Base-by-base conservation (phyloP, 2,888 invertebrate genomes). In the Lordiphosa fenestrarum region DNA sequence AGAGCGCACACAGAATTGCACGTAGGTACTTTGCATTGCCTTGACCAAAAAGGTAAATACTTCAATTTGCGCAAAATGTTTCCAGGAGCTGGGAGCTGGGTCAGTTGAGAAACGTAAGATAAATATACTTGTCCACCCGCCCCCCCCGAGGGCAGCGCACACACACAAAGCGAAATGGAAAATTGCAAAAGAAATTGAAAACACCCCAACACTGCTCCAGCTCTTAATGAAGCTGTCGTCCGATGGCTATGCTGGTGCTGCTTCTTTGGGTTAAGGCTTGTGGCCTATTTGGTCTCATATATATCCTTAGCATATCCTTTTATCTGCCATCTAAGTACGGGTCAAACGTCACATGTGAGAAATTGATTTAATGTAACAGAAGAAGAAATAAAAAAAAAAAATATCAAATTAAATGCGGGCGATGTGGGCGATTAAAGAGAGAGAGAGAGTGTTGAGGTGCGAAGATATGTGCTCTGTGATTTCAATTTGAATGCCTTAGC, bases 21-120 rank as follows among this genome's bases (percentile, higher is more conserved):
- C 57, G 51, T 55, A 69, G 62, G 23, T 61, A 48, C 55, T 55
- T 50, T 64, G 36, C 41, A 42, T 63, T 66, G 61, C 61, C 66
- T 62, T 66, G 61, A 70, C 75, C 72, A 65, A 73, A 66, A 70
- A 62, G 62, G 82, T 81, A 74, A 81, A 77, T 81, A 81, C 78
- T 81, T 74, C 72, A 76, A 77, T 76, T 77, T 81, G 64, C 60
- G 49, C 78, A 81, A 81, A 77, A 74, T 77, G 72, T 72, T 72
- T 53, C 41, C 62, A 56, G 39, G 37, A 48, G 37, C 30, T 21
- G 41, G 36, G 35, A 42, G 50, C 19, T 64, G 72, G 69, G 73
- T 76, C 77, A 76, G 73, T 71, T 77, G 81, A 72, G 66, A 72
- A 81, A 74, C 71, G 70, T 57, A 52, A 64, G 71, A 78, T 78